A percentile compares a stretch with the other conserved stretches of the same genome.
Conservation (phyloP, 2,113 vertebrate genomes). For the Bufo gargarizans region DNA sequence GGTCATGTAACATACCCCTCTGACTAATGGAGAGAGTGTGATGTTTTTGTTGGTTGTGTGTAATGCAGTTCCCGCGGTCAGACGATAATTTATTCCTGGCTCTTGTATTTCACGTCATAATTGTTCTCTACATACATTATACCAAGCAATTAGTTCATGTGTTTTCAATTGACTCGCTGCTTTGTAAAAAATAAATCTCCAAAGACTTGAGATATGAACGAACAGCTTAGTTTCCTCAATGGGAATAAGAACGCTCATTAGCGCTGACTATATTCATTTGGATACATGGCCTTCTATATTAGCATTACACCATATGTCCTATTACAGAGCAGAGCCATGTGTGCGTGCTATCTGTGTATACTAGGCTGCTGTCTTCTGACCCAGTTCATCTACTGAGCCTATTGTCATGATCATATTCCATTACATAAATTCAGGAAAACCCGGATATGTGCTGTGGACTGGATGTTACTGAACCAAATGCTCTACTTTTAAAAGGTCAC, state of each 20-base stretch:
- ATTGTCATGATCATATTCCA: conserved; percentile 5
- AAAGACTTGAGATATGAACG: conserved; percentile 17
- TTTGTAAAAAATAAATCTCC: conserved; percentile 10
- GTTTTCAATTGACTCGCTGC: conserved; percentile 22
- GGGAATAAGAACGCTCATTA: conserved; percentile 2
- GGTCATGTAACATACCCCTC: background rate
- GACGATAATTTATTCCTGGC: background rate
- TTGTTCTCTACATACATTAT: conserved; percentile 23
- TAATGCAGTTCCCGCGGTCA: background rate
- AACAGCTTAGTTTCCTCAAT: conserved; percentile 27
- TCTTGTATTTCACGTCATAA: conserved; percentile 9
- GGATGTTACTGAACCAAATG: no score
- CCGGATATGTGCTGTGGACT: no score
- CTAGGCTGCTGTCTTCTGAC: background rate
- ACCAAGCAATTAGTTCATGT: conserved; percentile 24
- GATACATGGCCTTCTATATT: background rate
- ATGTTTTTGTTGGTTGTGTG: background rate
- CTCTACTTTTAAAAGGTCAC: no score
- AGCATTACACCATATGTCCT: background rate
- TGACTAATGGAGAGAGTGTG: background rate
- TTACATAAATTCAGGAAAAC: no score
- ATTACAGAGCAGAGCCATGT: background rate
- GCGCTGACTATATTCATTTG: background rate
- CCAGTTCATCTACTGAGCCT: background rate
- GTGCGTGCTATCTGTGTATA: conserved; percentile 16